phyloP scores from a whole-genome alignment of 2,113 vertebrate species.

The Addax nasomaculatus region DNA sequence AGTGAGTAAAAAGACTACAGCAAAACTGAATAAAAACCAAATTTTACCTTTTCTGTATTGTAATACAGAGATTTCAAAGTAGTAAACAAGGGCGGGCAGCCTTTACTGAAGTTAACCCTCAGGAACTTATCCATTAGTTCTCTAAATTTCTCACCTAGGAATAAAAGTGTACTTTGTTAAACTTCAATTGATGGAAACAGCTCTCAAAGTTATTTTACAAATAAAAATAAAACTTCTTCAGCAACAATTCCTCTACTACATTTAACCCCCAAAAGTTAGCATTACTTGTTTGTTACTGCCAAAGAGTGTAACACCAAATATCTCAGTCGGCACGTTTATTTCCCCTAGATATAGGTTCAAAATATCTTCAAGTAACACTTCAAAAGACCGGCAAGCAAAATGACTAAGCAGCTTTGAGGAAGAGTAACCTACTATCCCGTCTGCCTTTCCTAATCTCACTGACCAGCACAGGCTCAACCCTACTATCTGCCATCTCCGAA shows the following conservation, averaged over 20 bases:
- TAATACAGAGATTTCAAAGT: conserved; percentile 87
- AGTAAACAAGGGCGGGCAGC: conserved; percentile 85
- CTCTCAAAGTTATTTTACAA: conserved; percentile 53
- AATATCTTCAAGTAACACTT: neutral
- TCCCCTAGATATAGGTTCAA: neutral
- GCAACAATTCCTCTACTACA: neutral
- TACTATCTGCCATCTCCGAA: neutral
- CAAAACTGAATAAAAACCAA: conserved; percentile 76
- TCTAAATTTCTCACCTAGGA: conserved; percentile 86
- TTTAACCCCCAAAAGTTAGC: neutral
- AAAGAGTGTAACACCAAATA: neutral
- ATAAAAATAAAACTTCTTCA: conserved; percentile 30
- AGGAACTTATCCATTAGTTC: conserved; percentile 85
- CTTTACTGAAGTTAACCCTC: conserved; percentile 86
- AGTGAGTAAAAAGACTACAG: conserved; percentile 60
- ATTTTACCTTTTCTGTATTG: conserved; percentile 86
- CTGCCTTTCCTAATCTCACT: neutral
- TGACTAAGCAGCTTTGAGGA: neutral
- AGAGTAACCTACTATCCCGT: neutral
- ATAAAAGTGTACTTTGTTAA: conserved; percentile 79
- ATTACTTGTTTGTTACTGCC: neutral
- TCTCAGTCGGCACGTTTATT: neutral
- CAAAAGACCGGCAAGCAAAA: neutral
- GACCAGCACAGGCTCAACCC: neutral
- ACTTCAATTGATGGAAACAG: conserved; percentile 58